Conservation (phyloP, 2,113 vertebrate species). For the Plecotus auritus region DNA sequence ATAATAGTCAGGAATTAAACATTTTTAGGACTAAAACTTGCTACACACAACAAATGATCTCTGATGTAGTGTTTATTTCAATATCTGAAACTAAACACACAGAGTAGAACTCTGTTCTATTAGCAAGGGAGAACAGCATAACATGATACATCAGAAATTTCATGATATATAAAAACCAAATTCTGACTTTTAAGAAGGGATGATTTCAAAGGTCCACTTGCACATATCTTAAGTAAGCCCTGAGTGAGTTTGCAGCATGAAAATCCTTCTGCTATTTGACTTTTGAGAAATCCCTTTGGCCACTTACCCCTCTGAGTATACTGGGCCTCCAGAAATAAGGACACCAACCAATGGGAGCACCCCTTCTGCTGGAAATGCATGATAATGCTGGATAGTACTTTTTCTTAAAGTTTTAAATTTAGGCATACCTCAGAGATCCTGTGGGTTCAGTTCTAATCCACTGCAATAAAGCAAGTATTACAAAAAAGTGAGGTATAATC, state of each 20-base stretch:
- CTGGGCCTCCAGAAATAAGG: background rate
- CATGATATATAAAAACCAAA: background rate
- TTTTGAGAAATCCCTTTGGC: background rate
- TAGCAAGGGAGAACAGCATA: background rate
- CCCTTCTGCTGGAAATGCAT: background rate
- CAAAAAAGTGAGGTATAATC: too few species aligned
- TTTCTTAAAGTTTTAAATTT: conserved; percentile 2
- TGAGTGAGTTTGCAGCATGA: background rate
- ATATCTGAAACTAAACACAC: background rate
- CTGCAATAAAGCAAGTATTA: too few species aligned
- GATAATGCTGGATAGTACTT: background rate
- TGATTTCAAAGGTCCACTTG: background rate
- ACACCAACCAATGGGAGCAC: background rate
- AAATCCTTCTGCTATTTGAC: background rate
- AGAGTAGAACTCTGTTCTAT: background rate
- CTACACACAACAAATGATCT: background rate
- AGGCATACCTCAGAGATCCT: too few species aligned
- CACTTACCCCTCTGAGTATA: background rate
- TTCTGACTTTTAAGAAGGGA: background rate
- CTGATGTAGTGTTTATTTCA: background rate
- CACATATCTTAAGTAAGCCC: background rate
- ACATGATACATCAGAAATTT: background rate
- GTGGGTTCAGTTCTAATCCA: too few species aligned
- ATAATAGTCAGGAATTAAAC: background rate
- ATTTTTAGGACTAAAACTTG: background rate